phyloP scores from a whole-genome alignment of 2,888 invertebrate species.

The Agrochola litura region DNA sequence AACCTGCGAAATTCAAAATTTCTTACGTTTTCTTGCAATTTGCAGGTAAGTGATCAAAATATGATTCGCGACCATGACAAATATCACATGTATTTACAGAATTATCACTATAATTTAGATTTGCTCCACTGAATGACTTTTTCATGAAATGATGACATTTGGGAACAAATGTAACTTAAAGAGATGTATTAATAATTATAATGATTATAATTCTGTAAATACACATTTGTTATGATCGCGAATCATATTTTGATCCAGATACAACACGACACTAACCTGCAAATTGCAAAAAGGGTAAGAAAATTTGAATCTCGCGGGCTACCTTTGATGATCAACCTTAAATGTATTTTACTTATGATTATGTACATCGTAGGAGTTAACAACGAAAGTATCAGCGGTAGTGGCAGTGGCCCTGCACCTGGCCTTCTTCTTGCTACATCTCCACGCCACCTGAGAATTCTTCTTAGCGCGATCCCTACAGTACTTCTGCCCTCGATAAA shows the following conservation, averaged over 20 bases:
- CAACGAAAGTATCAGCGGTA: constrained; percentile 19
- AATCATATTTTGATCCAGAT: background rate
- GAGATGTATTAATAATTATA: no score
- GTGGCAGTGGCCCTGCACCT: constrained; percentile 51
- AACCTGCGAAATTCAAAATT: background rate
- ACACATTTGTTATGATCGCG: background rate
- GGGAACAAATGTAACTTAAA: no score
- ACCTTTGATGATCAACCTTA: background rate
- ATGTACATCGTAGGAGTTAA: constrained; percentile 33
- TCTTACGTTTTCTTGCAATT: background rate
- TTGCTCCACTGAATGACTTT: no score
- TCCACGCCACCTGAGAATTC: constrained; percentile 34
- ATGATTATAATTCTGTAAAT: no score
- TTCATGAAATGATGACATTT: no score
- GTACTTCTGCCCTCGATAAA: constrained; percentile 44
- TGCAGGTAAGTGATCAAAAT: no score
- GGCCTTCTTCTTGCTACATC: constrained; percentile 53
- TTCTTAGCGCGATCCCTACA: constrained; percentile 40
- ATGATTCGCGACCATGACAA: no score
- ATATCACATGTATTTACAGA: no score
- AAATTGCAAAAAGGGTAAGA: background rate
- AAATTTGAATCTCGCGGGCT: background rate
- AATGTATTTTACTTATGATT: constrained; percentile 38
- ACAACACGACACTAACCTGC: background rate
- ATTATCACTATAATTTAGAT: no score